phyloP scores from a whole-genome alignment of 2,113 vertebrate genomes.

The Anthoscopus minutus region DNA sequence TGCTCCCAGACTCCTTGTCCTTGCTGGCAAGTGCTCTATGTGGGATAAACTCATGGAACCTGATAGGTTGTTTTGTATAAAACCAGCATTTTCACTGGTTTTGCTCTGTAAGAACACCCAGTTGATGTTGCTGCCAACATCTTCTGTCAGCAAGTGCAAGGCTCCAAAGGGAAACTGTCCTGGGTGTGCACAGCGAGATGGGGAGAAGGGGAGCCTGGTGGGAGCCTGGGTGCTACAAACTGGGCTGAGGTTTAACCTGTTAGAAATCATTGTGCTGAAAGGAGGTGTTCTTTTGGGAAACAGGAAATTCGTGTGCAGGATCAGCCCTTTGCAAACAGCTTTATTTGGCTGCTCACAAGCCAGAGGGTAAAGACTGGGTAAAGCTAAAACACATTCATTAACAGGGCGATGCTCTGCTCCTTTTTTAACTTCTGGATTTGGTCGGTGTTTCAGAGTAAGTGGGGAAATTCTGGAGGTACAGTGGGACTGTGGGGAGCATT shows the following conservation, averaged over 20 bases:
- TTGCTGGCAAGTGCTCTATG: background rate
- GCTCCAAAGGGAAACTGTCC: background rate
- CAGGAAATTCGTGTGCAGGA: background rate
- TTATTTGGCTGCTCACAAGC: background rate
- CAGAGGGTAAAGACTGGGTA: background rate
- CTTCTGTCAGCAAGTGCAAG: background rate
- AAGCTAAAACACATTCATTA: background rate
- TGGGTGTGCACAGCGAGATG: background rate
- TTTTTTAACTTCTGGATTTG: background rate
- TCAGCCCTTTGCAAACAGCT: background rate
- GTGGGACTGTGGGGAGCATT: background rate
- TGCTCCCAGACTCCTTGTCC: background rate
- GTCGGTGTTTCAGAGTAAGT: background rate
- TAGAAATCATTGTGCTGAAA: background rate
- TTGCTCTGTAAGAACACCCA: background rate
- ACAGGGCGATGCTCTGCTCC: background rate
- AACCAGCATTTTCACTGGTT: background rate
- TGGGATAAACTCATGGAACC: background rate
- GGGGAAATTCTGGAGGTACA: background rate
- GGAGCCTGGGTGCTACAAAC: background rate
- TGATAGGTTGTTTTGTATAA: background rate
- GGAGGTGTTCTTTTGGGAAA: background rate
- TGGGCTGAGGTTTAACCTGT: background rate
- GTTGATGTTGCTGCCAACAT: background rate
- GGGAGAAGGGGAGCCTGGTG: background rate